Percentiles rank a stretch among this genome's conserved stretches.
Conservation (phyloP, 2,888 invertebrate genomes). For the Calliphora vomitoria region DNA sequence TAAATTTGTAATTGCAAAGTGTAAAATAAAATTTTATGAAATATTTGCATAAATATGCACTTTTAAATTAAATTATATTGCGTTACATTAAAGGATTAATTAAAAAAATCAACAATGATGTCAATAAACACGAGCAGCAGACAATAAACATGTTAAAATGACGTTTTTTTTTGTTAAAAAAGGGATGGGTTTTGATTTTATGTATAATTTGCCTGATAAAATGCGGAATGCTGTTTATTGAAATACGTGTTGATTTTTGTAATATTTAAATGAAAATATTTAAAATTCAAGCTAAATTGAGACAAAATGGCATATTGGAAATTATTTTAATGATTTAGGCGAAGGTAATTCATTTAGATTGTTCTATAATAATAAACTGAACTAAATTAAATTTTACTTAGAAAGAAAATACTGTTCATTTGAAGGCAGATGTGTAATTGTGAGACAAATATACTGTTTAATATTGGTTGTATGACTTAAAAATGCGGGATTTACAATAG, state of each 20-base stretch:
- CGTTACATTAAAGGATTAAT: constrained; percentile 46
- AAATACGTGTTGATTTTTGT: neutral
- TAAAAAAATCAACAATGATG: constrained; percentile 19
- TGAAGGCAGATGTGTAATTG: too few relatives aligned
- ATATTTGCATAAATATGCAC: constrained; percentile 40
- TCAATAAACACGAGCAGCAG: neutral
- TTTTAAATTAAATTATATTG: constrained; percentile 46
- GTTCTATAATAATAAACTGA: too few relatives aligned
- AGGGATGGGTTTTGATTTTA: constrained; percentile 31
- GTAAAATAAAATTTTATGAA: constrained; percentile 1
- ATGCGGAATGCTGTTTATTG: neutral
- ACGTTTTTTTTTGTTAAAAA: neutral
- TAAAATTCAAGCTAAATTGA: neutral
- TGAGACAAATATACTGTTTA: too few relatives aligned
- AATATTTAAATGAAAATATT: neutral
- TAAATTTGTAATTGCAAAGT: constrained; percentile 17
- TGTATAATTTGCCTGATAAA: neutral
- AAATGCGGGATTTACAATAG: too few relatives aligned
- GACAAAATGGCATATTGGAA: too few relatives aligned
- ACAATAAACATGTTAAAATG: constrained; percentile 16
- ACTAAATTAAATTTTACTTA: too few relatives aligned
- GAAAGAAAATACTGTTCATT: too few relatives aligned
- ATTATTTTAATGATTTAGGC: too few relatives aligned
- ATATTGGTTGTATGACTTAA: too few relatives aligned
- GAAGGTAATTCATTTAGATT: too few relatives aligned